These are phyloP conservation scores for Ahaetulla prasina DNA, from an alignment of 2,113 vertebrate genomes.

Conservation along the genomic window DNA sequence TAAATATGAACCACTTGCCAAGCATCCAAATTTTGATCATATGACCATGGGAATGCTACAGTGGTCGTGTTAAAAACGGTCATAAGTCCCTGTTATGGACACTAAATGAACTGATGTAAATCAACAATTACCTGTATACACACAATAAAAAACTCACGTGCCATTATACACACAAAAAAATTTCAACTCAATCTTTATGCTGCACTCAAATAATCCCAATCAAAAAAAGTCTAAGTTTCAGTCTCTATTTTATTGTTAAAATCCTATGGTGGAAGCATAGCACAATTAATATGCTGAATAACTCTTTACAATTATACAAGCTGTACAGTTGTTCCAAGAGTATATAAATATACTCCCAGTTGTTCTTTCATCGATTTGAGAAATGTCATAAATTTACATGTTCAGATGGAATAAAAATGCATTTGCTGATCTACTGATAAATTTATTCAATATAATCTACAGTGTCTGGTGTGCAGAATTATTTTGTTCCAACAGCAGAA, in stretches of 20 bases:
- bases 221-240: background rate
- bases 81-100: background rate
- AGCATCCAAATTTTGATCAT: background rate
- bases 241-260: background rate
- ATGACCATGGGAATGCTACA: background rate
- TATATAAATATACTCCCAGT: conserved; percentile 29
- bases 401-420: conserved; percentile 17
- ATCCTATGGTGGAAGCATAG: background rate
- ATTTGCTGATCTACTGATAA: conserved; percentile 38
- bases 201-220: background rate
- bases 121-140: background rate
- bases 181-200: background rate
- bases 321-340: background rate
- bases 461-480: conserved; percentile 60
- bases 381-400: conserved; percentile 53
- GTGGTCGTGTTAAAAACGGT: background rate
- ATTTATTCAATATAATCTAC: conserved; percentile 55
- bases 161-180: background rate
- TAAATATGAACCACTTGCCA: background rate
- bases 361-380: conserved; percentile 19
- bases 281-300: background rate
- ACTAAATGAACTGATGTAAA: background rate
- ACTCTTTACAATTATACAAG: background rate
- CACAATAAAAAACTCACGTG: background rate
- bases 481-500: conserved; percentile 56